phyloP scores from a whole-genome alignment of 2,888 invertebrate species.

The Uropetala carovei region DNA sequence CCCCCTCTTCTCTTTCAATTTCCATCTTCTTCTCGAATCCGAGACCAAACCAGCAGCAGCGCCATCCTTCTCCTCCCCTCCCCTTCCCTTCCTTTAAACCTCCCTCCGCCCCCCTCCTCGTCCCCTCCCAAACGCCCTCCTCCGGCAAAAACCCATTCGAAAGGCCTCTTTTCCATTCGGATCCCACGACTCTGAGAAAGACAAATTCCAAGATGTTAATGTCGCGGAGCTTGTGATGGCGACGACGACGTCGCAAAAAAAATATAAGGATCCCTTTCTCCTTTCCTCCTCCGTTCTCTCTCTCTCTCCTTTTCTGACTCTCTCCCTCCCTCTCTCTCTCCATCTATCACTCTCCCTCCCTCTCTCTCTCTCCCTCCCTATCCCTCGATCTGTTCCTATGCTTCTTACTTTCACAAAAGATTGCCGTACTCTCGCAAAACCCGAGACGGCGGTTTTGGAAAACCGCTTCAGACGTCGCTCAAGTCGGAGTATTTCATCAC shows the following conservation, averaged over 20 bases:
- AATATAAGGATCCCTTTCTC: constrained; percentile 25
- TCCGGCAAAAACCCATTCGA: background rate
- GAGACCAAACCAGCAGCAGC: background rate
- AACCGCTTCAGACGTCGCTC: background rate
- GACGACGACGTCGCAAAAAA: background rate
- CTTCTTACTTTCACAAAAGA: constrained; percentile 3
- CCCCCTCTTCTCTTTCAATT: background rate
- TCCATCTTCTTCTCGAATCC: background rate
- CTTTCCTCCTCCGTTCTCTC: background rate
- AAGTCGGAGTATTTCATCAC: background rate
- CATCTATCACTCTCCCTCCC: background rate
- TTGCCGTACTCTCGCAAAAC: background rate
- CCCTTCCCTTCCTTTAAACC: constrained; percentile 15
- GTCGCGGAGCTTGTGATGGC: constrained; percentile 33
- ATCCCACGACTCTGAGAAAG: constrained; percentile 9
- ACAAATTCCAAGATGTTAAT: constrained; percentile 60
- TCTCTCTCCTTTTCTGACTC: background rate
- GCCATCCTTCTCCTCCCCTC: background rate
- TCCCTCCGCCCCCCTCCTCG: background rate
- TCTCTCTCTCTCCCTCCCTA: background rate
- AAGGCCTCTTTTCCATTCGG: constrained; percentile 29
- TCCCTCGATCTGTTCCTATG: background rate
- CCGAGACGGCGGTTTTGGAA: constrained; percentile 7
- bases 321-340: constrained; percentile 30
- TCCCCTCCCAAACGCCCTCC: background rate